These are phyloP conservation scores for Coccyzus lansbergi DNA, from an alignment of 2,797 vertebrate genomes.

Conservation along the genomic window DNA sequence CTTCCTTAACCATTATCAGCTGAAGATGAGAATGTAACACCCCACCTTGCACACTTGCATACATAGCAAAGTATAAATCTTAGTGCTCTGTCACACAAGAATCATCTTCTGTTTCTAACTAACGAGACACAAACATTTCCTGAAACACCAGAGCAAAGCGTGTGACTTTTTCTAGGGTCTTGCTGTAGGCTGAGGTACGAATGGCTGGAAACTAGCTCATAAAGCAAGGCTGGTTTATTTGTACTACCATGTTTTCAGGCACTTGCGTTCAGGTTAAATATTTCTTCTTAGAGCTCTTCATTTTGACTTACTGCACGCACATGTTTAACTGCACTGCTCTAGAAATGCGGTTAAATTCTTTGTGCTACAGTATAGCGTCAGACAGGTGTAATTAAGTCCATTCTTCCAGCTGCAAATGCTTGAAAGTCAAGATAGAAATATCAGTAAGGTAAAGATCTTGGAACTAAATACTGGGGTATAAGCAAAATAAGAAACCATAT, in stretches of 20 bases:
- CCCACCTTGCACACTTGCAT: not conserved
- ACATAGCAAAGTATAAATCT: not conserved
- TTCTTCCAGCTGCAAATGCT: not conserved
- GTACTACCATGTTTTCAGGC: not conserved
- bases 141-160: not conserved
- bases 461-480: not conserved
- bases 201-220: not conserved
- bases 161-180: not conserved
- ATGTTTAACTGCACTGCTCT: not conserved
- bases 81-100: not conserved
- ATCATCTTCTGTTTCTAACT: not conserved
- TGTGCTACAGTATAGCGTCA: not conserved
- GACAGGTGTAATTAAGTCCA: not conserved
- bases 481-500: not conserved
- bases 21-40: not conserved
- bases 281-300: not conserved
- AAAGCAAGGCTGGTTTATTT: not conserved
- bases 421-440: constrained; percentile 1
- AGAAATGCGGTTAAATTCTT: not conserved
- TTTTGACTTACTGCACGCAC: not conserved
- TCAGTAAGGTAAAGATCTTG: not conserved
- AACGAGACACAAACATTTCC: not conserved
- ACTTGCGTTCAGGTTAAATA: not conserved
- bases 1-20: not conserved
- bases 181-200: not conserved